Conservation (phyloP, 1,140 invertebrate genomes). For the Zaprionus capensis region DNA sequence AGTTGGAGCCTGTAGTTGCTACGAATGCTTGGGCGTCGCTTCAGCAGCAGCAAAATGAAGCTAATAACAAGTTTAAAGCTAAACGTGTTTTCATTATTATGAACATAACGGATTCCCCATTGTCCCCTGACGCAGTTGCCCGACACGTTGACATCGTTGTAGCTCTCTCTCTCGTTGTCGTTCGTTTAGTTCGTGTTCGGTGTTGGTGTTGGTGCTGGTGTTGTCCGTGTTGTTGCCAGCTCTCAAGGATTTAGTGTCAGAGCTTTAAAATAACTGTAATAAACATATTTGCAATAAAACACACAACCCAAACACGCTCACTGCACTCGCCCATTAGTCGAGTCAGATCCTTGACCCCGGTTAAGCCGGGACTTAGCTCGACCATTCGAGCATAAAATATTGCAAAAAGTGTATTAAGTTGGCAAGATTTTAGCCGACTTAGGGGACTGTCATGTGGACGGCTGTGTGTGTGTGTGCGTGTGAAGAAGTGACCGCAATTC, state of each 20-base stretch:
- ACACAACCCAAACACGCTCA: conserved; percentile 33
- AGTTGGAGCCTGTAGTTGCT: background rate
- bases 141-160: conserved; percentile 16
- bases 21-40: too few species aligned
- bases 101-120: conserved; percentile 69
- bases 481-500: conserved; percentile 6
- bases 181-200: too few species aligned
- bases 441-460: conserved; percentile 8
- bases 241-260: conserved; percentile 44
- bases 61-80: conserved; percentile 82
- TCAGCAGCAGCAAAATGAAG: conserved; percentile 65
- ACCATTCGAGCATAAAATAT: conserved; percentile 56
- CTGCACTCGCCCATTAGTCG: conserved; percentile 45
- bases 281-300: conserved; percentile 60
- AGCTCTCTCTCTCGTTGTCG: conserved; percentile 1
- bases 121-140: conserved; percentile 22
- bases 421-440: conserved; percentile 49
- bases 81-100: conserved; percentile 80
- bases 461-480: background rate
- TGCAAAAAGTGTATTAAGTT: conserved; percentile 56
- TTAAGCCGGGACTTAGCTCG: conserved; percentile 15
- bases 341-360: conserved; percentile 32
- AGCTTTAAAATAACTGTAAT: conserved; percentile 57
- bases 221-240: background rate
- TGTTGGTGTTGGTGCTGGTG: background rate